Evolutionary conservation across 2,113 vertebrate species (phyloP).

Genomic region (Toxotes chatareus): DNA sequence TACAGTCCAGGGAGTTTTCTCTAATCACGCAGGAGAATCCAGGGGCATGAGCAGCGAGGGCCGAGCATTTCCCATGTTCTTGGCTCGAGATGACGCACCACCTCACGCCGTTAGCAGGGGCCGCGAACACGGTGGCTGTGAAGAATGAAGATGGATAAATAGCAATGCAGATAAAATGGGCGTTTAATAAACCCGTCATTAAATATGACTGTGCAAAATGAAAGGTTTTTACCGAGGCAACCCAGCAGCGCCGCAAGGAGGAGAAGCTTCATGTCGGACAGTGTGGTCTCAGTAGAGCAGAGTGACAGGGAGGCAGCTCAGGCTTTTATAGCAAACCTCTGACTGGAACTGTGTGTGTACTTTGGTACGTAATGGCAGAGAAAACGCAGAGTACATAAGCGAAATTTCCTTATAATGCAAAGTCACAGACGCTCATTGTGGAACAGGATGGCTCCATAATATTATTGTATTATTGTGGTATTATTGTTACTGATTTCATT

Average conservation of each 20-base stretch:
- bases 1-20: slow-evolving; percentile 54
- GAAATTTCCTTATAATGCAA: slow-evolving; percentile 60
- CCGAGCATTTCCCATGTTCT: slow-evolving; percentile 70
- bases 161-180: neutral
- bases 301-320: neutral
- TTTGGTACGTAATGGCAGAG: slow-evolving; percentile 12
- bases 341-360: slow-evolving; percentile 21
- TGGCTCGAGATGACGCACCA: slow-evolving; percentile 78
- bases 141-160: neutral
- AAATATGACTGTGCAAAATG: no score
- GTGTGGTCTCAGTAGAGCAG: slow-evolving; percentile 57
- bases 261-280: slow-evolving; percentile 76
- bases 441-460: no score
- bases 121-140: slow-evolving; percentile 53
- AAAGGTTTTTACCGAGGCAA: slow-evolving; percentile 77
- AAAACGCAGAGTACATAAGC: neutral
- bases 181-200: no score
- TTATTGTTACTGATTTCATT: no score
- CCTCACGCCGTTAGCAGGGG: slow-evolving; percentile 50
- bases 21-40: slow-evolving; percentile 62
- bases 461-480: no score
- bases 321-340: slow-evolving; percentile 75
- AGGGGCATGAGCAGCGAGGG: neutral
- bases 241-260: slow-evolving; percentile 68
- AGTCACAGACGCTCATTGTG: slow-evolving; percentile 12